These are phyloP conservation scores for Myopa testacea DNA, from an alignment of 2,888 invertebrate species.

Conservation along the genomic window DNA sequence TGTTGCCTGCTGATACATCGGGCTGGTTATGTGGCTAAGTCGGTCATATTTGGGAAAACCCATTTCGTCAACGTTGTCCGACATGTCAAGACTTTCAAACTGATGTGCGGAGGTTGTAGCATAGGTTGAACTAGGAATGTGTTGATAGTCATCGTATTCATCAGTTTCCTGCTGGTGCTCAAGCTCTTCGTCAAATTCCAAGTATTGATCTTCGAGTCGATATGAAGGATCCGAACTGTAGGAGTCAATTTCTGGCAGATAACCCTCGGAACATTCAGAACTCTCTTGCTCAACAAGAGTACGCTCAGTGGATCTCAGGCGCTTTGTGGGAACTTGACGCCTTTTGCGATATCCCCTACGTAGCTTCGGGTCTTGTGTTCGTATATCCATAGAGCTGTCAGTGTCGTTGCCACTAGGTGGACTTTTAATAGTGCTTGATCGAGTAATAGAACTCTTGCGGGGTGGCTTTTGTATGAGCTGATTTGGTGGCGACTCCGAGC, in stretches of 20 bases:
- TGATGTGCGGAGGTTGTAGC: conserved; percentile 55
- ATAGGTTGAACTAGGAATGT: conserved; percentile 60
- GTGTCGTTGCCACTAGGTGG: conserved; percentile 82
- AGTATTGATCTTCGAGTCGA: conserved; percentile 67
- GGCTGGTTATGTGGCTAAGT: conserved; percentile 70
- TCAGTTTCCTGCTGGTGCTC: conserved; percentile 68
- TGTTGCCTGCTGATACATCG: conserved; percentile 60
- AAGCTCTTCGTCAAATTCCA: conserved; percentile 68
- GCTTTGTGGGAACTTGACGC: conserved; percentile 71
- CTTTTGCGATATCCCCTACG: conserved; percentile 77
- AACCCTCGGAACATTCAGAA: conserved; percentile 77
- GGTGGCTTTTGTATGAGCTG: conserved; percentile 74
- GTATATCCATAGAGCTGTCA: conserved; percentile 76
- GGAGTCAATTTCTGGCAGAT: conserved; percentile 75
- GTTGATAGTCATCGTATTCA: conserved; percentile 72
- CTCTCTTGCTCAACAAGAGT: conserved; percentile 71
- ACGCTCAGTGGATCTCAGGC: conserved; percentile 61
- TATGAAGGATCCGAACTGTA: conserved; percentile 74
- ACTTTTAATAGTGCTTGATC: conserved; percentile 75
- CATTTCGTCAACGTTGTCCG: conserved; percentile 76
- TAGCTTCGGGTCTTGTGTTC: conserved; percentile 76
- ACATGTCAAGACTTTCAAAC: conserved; percentile 75
- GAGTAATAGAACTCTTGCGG: conserved; percentile 74
- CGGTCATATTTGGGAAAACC: conserved; percentile 75
- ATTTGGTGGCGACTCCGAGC: conserved; percentile 80